These are phyloP conservation scores for Megaceryle alcyon DNA, from an alignment of 2,797 vertebrate genomes.

Conservation along the genomic window DNA sequence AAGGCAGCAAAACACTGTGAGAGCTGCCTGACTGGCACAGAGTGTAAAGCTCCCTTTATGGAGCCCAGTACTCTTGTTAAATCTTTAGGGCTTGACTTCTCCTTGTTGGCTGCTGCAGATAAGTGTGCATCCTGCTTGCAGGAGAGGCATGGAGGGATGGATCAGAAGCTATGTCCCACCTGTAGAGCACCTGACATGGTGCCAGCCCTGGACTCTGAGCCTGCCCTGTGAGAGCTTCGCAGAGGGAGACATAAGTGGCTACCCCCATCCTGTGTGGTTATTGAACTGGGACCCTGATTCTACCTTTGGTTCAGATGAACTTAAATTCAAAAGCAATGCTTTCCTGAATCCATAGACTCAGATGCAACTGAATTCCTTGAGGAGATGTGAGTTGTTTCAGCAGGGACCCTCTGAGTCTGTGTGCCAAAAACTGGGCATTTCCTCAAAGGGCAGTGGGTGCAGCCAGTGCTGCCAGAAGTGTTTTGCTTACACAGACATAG, in stretches of 20 bases:
- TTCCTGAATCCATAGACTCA: neutral
- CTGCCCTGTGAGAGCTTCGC: neutral
- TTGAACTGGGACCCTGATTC: accelerated
- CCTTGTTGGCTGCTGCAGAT: accelerated
- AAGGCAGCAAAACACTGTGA: neutral
- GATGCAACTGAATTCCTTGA: no score
- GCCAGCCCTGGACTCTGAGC: neutral
- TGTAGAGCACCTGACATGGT: neutral
- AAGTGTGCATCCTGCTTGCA: neutral
- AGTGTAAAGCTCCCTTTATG: slow-evolving; percentile 8
- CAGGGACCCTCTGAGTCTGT: neutral
- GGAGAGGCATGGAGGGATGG: accelerated
- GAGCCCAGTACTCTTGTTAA: slow-evolving; percentile 10
- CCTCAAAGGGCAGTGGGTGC: neutral
- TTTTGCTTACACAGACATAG: accelerated
- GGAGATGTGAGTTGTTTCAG: neutral
- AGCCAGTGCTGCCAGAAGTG: neutral
- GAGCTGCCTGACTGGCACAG: neutral
- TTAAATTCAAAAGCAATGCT: accelerated
- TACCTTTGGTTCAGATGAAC: neutral
- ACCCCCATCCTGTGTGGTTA: neutral
- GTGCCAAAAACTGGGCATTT: neutral
- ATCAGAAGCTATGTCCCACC: neutral
- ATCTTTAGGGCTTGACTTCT: neutral
- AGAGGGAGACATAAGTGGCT: neutral